Base-by-base conservation (phyloP, 2,113 vertebrate species). In the Hiodon alosoides region DNA sequence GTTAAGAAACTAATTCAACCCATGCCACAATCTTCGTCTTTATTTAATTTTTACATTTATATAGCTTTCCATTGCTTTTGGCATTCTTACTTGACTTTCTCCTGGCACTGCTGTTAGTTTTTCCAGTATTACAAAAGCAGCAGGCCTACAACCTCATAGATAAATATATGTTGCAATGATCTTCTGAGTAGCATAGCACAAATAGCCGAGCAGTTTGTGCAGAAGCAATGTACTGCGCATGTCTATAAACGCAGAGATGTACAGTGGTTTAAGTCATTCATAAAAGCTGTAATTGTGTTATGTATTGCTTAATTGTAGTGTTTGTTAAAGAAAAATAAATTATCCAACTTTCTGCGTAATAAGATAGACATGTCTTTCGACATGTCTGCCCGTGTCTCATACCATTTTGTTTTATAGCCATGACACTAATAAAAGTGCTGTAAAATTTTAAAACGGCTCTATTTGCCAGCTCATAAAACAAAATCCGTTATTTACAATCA, bases 391-490 rank as follows among this genome's bases (percentile, higher is more conserved):
- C 50, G n/a, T 54, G 7, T 54, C 31, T 7, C 54, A 5, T 57
- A 57, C 10, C 54, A 5, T 7, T 10, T 5, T 57, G 54, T 57
- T 57, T 57, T 10, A 8, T 17, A 4, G 3, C 16, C 72, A 4
- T 46, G 5, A 46, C 8, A 11, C 14, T 8, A 59, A 68, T 31
- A 31, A 31, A 31, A 31, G 31, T 31, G 31, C 31, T 31, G 31
- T 31, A 31, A 31, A 31, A 31, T 31, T 31, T 31, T 31, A 31
- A 31, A 31, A 31, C 31, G 31, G 31, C 31, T 31, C 51, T 53
- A 31, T 50, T 14, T 17, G 60, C n/a, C 48, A 75, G 77, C 79
- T 73, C 60, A 79, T 72, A 53, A 65, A 64, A 78, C 69, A 77
- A 48, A 72, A 57, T 17, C 55, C 71, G 51, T 64, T 51, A 53